These are phyloP conservation scores for Drosophila percnosoma DNA, from an alignment of 2,888 invertebrate genomes.

Conservation along the genomic window DNA sequence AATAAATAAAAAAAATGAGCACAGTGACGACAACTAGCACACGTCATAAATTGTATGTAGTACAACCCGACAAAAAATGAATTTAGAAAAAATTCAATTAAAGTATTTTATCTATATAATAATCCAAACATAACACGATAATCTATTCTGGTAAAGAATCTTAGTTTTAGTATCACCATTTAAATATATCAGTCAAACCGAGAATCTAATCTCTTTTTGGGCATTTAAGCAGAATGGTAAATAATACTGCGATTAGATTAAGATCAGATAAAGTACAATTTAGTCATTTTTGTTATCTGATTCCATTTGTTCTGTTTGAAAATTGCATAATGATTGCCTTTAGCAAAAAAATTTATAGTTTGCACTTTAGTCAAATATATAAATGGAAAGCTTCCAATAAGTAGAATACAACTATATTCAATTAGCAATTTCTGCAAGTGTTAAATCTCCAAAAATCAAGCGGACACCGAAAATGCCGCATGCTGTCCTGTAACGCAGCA, in stretches of 20 bases:
- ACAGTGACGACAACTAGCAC: too few relatives aligned
- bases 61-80: rapidly evolving
- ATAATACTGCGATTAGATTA: conserved; percentile 41
- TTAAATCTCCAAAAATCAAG: conserved; percentile 65
- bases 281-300: background rate
- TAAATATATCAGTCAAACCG: conserved; percentile 11
- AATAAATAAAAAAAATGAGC: background rate
- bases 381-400: background rate
- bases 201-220: conserved; percentile 2
- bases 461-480: conserved; percentile 74
- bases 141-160: background rate
- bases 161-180: background rate
- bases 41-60: background rate
- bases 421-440: conserved; percentile 68
- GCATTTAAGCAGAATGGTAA: conserved; percentile 19
- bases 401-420: conserved; percentile 24
- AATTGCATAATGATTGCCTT: background rate
- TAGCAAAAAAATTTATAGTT: too few relatives aligned
- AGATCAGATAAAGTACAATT: background rate
- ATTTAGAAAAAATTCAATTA: background rate
- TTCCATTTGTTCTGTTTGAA: background rate
- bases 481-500: conserved; percentile 68
- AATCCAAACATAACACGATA: background rate
- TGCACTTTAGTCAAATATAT: background rate
- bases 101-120: background rate